Evolutionary conservation across 64 coral and sea anemone genomes (phyloP).

Genomic region (Stichodactyla mertensii): DNA sequence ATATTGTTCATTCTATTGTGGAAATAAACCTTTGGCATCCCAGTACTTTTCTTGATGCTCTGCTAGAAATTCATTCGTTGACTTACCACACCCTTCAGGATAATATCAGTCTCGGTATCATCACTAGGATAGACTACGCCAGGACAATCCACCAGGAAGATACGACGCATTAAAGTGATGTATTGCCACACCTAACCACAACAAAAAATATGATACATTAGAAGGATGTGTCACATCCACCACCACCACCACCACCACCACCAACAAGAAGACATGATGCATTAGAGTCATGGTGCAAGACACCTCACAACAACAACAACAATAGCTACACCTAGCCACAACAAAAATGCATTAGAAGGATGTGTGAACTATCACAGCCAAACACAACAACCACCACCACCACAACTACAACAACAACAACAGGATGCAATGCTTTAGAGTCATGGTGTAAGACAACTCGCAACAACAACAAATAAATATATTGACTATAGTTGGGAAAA

Average conservation of each 20-base stretch:
- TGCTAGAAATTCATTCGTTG: background rate
- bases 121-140: slow-evolving; percentile 92
- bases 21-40: no score
- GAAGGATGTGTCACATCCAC: background rate
- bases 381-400: background rate
- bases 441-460: no score
- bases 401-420: background rate
- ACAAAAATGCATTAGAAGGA: no score
- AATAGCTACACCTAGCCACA: slow-evolving; percentile 78
- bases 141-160: slow-evolving; percentile 91
- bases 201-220: no score
- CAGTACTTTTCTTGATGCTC: background rate
- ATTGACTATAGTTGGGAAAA: no score
- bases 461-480: no score
- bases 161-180: slow-evolving; percentile 92
- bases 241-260: background rate
- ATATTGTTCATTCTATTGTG: no score
- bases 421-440: no score
- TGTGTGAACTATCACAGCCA: background rate
- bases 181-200: slow-evolving; percentile 91
- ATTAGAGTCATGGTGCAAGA: no score
- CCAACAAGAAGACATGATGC: background rate
- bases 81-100: slow-evolving; percentile 97
- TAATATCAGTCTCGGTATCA: slow-evolving; percentile 86
- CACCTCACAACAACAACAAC: no score